Conservation (phyloP, 2,797 vertebrate species). For the Antrozous pallidus region DNA sequence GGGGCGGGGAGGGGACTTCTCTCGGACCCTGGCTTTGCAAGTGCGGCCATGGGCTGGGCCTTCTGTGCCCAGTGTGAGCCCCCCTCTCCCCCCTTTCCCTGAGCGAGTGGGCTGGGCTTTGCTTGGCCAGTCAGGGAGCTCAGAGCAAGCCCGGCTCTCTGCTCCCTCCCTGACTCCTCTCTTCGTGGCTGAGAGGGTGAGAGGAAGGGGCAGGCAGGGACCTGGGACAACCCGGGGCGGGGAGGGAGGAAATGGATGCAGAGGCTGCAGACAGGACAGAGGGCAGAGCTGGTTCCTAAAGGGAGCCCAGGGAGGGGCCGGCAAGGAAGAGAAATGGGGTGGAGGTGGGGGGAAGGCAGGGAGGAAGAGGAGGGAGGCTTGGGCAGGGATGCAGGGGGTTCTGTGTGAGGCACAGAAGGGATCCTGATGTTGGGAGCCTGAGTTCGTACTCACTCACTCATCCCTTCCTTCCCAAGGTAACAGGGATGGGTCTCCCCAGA, state of each 20-base stretch:
- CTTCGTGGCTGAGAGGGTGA: background rate
- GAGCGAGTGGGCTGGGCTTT: background rate
- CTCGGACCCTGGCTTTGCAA: background rate
- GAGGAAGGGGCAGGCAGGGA: background rate
- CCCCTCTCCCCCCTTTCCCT: background rate
- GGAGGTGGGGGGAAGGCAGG: background rate
- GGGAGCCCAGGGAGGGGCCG: too few relatives aligned
- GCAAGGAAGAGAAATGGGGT: background rate
- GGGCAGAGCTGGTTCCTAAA: background rate
- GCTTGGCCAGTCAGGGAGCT: background rate
- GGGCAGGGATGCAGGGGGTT: background rate
- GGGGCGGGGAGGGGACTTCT: background rate
- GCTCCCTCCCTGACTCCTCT: background rate
- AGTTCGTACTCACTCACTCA: too few relatives aligned
- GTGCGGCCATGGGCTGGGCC: background rate
- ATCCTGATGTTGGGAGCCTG: background rate
- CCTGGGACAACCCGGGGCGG: fast-evolving
- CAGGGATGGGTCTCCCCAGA: too few relatives aligned
- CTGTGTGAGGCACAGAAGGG: background rate
- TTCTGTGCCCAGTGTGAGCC: background rate
- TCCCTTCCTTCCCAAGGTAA: too few relatives aligned
- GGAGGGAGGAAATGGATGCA: background rate
- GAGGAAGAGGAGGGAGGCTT: background rate
- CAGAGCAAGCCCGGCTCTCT: background rate
- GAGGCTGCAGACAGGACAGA: fast-evolving